These are phyloP conservation scores for Hippasteria phrygiana DNA, from an alignment of 53 echinoderm and acorn worm species.

Conservation along the genomic window DNA sequence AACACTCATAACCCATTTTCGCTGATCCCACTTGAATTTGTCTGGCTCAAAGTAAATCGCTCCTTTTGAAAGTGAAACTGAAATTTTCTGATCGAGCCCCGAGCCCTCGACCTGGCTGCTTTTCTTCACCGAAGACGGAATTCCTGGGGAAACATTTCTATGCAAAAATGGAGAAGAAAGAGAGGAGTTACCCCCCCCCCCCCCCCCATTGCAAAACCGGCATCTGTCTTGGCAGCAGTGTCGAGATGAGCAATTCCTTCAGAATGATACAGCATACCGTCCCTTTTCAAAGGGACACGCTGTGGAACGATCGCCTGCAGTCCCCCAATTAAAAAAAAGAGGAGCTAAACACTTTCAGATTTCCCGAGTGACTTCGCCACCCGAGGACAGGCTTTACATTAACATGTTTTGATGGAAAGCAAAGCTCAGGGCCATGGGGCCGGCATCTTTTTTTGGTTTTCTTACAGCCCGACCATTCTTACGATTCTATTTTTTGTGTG, in stretches of 20 bases:
- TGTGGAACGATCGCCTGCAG: neutral
- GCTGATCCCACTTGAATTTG: constrained; percentile 34
- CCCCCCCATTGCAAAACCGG: neutral
- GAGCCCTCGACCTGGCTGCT: neutral
- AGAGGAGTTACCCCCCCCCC: neutral
- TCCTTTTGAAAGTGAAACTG: neutral
- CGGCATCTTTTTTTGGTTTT: neutral
- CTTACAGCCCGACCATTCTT: neutral
- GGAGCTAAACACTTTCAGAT: constrained; percentile 61
- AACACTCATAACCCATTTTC: constrained; percentile 37
- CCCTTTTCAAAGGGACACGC: neutral
- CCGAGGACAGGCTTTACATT: constrained; percentile 51
- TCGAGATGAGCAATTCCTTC: constrained; percentile 8
- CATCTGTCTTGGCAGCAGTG: constrained; percentile 48
- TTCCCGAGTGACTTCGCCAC: constrained; percentile 42
- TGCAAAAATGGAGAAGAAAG: neutral
- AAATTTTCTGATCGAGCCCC: constrained; percentile 12
- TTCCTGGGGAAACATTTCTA: constrained; percentile 13
- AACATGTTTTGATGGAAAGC: constrained; percentile 63
- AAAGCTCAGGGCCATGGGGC: constrained; percentile 1
- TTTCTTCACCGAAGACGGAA: neutral
- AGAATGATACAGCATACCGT: neutral
- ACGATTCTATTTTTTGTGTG: neutral
- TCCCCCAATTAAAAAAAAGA: constrained; percentile 18
- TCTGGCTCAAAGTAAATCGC: constrained; percentile 31